Conservation (phyloP, 2,888 invertebrate genomes). For the Camptogramma bilineatum region DNA sequence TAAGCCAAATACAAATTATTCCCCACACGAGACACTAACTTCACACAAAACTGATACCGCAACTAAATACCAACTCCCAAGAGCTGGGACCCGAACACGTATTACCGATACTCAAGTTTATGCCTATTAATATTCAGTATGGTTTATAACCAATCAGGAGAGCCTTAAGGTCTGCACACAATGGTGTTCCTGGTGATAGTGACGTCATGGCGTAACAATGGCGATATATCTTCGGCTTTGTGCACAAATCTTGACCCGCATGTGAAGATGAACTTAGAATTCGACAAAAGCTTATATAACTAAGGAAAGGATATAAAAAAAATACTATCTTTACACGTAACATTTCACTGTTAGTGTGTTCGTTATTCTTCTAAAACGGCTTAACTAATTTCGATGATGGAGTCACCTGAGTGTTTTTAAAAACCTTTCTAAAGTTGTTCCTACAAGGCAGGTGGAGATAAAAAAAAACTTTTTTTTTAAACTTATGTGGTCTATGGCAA, state of each 20-base stretch:
- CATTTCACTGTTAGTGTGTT: too few species aligned
- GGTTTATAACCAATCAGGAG: constrained; percentile 28
- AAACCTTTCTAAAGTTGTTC: too few species aligned
- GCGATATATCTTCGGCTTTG: neutral
- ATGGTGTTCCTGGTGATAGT: neutral
- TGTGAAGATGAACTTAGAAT: neutral
- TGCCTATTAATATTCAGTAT: constrained; percentile 29
- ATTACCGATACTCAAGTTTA: constrained; percentile 26
- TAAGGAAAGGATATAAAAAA: too few species aligned
- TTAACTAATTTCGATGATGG: too few species aligned
- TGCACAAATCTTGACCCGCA: neutral
- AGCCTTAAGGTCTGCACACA: neutral
- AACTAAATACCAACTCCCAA: constrained; percentile 18
- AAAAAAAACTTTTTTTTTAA: too few species aligned
- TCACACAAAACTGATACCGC: constrained; percentile 16
- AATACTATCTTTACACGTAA: too few species aligned
- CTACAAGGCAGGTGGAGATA: too few species aligned
- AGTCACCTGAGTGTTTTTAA: too few species aligned
- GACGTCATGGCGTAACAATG: neutral
- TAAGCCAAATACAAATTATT: constrained; percentile 18
- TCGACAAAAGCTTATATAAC: neutral
- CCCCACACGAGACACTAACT: constrained; percentile 16
- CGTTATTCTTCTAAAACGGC: too few species aligned
- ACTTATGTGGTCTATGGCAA: too few species aligned
- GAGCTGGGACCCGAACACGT: constrained; percentile 24